Base-by-base conservation (phyloP, 2,888 invertebrate species). In the Callinectes sapidus region DNA sequence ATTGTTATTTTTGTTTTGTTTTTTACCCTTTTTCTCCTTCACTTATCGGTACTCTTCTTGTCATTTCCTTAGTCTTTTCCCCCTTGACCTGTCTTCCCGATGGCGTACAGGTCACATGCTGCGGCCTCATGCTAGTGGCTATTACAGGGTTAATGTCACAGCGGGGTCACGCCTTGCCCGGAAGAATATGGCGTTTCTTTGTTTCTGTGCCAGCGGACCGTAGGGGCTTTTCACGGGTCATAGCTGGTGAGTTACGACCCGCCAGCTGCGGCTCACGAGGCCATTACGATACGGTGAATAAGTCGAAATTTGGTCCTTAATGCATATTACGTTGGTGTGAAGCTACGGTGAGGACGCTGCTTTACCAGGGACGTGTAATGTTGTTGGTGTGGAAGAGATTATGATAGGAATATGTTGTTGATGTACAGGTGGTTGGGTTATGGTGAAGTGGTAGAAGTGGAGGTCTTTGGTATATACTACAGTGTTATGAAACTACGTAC, bases 221-320 rank as follows among this genome's bases (percentile, higher is more conserved):
- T 71, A 32, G 81, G 35, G 81, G 81, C 16, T 16, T 35, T 32
- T 81, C 35, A 10, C 32, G 35, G 35, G 81, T 81, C 81, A 81
- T 81, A 35, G 32, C 81, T 16, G 16, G 32, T 71, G 81, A 81
- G 81, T 81, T 81, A 81, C 14, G 81, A n/a, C 14, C 81, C 35
- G 81, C 35, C 81, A 81, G 81, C 13, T 35, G 81, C 16, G 32
- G 14, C 35, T 35, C 81, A 81, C 81, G 81, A 81, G 81, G 81
- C 81, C 35, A 81, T 81, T 81, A 81, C 81, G 32, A 81, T 81
- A 35, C 32, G 81, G 35, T 14, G 35, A 81, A 81, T 35, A 81
- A 10, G 81, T 14, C 14, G 81, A 81, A n/a, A 35, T 81, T 81
- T 35, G 28, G 81, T 81, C 81, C 35, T 35, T 14, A 35, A 81